Conservation (phyloP, 2,113 vertebrate genomes). For the Sinocyclocheilus grahami region DNA sequence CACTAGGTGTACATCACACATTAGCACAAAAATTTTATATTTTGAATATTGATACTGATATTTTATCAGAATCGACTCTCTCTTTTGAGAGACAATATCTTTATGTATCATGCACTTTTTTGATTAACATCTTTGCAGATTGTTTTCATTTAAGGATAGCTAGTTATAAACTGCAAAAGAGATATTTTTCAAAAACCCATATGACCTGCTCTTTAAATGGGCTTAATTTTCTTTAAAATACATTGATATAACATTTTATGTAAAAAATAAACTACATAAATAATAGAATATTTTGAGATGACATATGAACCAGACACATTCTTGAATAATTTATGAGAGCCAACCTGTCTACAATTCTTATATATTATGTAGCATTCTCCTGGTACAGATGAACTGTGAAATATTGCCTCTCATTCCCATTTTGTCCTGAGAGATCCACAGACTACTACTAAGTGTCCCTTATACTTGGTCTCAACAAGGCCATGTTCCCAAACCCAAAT, state of each 20-base stretch:
- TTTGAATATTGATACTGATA: too few species aligned
- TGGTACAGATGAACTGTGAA: neutral
- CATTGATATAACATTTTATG: neutral
- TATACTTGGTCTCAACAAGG: neutral
- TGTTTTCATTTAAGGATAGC: too few species aligned
- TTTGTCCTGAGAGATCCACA: neutral
- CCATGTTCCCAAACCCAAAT: conserved; percentile 4
- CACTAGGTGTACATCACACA: too few species aligned
- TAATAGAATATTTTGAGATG: neutral
- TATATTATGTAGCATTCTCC: neutral
- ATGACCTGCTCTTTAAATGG: neutral
- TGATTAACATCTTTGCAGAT: too few species aligned
- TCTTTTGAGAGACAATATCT: too few species aligned
- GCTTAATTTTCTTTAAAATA: neutral
- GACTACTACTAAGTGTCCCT: neutral
- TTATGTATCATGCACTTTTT: too few species aligned
- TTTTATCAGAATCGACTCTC: too few species aligned
- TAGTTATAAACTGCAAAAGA: too few species aligned
- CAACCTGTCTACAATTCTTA: neutral
- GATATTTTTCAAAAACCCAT: too few species aligned
- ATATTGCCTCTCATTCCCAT: neutral
- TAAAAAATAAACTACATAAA: neutral
- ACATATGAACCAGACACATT: neutral
- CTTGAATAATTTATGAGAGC: neutral
- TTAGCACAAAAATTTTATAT: too few species aligned